Evolutionary conservation across 2,113 vertebrate species (phyloP).

Genomic region (Leuciscus idus): DNA sequence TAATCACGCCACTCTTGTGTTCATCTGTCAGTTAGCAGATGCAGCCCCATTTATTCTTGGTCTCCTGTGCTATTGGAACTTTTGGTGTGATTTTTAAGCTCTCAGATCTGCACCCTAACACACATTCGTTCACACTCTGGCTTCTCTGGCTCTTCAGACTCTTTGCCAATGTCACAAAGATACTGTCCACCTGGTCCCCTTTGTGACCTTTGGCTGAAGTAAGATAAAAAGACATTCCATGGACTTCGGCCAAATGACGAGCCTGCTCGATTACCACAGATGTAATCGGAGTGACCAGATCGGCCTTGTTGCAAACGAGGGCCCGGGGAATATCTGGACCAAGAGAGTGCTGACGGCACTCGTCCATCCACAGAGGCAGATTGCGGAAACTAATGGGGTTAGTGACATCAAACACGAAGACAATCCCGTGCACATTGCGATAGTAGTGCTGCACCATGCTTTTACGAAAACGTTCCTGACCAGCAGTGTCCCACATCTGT

Average conservation of each 20-base stretch:
- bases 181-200: conserved; percentile 87
- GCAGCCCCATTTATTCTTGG: conserved; percentile 80
- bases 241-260: conserved; percentile 86
- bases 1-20: neutral
- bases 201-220: conserved; percentile 88
- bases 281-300: conserved; percentile 81
- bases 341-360: conserved; percentile 88
- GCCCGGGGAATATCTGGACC: conserved; percentile 87
- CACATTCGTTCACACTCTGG: conserved; percentile 63
- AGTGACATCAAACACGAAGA: conserved; percentile 93
- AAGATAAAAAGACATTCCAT: conserved; percentile 90
- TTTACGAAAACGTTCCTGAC: conserved; percentile 79
- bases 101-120: neutral
- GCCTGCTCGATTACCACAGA: conserved; percentile 85
- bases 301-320: conserved; percentile 93
- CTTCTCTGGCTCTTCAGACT: conserved; percentile 88
- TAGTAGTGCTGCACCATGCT: conserved; percentile 83
- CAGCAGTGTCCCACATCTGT: conserved; percentile 95
- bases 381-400: conserved; percentile 85
- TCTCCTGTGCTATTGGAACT: conserved; percentile 68
- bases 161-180: conserved; percentile 88
- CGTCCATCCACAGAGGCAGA: conserved; percentile 89
- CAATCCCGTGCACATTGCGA: conserved; percentile 90
- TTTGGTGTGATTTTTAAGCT: conserved; percentile 72
- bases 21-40: conserved; percentile 79